Evolutionary conservation across 2,888 invertebrate genomes (phyloP).

Genomic region (Bhutanitis thaidina): DNA sequence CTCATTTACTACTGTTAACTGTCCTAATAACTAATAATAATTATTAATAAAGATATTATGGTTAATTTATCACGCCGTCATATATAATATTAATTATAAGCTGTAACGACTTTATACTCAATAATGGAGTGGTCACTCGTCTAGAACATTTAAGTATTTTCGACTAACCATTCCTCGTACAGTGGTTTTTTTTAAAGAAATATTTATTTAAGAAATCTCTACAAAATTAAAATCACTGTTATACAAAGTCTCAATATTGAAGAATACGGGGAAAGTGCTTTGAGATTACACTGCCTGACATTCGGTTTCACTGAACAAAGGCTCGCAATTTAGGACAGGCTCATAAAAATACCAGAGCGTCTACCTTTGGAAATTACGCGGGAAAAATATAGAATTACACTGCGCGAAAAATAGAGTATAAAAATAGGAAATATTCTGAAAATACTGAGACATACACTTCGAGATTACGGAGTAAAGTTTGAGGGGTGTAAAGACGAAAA

Average conservation of each 20-base stretch:
- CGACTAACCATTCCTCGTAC: too few relatives aligned
- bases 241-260: conserved; percentile 4
- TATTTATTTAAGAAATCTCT: neutral
- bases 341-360: conserved; percentile 15
- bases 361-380: conserved; percentile 5
- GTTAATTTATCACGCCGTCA: too few relatives aligned
- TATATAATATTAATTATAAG: too few relatives aligned
- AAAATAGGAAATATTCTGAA: conserved; percentile 5
- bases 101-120: too few relatives aligned
- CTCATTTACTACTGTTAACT: too few relatives aligned
- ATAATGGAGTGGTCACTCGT: too few relatives aligned
- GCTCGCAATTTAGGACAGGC: conserved; percentile 9
- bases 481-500: conserved; percentile 1
- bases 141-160: too few relatives aligned
- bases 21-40: too few relatives aligned
- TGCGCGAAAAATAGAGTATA: neutral
- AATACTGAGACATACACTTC: neutral
- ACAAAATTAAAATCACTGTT: neutral
- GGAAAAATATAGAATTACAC: neutral
- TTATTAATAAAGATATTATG: too few relatives aligned
- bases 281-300: conserved; percentile 9
- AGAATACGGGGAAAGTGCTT: neutral
- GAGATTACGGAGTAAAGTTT: conserved; percentile 2
- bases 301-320: conserved; percentile 12
- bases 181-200: too few relatives aligned